Percentiles rank a stretch among this genome's conserved stretches.
These are phyloP conservation scores for Celastrina argiolus DNA, from an alignment of 2,888 invertebrate species.

Conservation along the genomic window DNA sequence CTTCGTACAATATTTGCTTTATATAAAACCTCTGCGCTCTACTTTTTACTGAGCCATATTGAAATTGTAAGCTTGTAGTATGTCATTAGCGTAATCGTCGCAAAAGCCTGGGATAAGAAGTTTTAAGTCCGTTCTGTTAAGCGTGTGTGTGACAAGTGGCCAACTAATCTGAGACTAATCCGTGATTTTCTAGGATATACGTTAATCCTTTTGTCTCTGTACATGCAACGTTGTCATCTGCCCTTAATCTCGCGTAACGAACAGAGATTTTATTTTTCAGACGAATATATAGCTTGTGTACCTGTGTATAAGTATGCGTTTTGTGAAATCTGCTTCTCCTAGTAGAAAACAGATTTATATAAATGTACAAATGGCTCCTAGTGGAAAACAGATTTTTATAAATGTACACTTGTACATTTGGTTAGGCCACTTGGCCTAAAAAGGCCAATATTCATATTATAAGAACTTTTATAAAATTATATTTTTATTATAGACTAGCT, in stretches of 20 bases:
- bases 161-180: not conserved
- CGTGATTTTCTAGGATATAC: not conserved
- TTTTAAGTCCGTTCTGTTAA: not conserved
- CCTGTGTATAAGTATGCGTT: too few species aligned
- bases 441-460: too few species aligned
- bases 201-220: not conserved
- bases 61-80: not conserved
- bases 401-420: too few species aligned
- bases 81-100: not conserved
- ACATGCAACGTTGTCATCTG: not conserved
- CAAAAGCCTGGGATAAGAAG: not conserved
- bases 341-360: too few species aligned
- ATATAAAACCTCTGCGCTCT: constrained; percentile 1
- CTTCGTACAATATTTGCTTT: constrained; percentile 19
- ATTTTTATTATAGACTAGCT: too few species aligned
- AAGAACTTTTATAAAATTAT: too few species aligned
- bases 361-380: too few species aligned
- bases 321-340: too few species aligned
- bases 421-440: too few species aligned
- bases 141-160: not conserved
- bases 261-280: not conserved
- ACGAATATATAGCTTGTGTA: too few species aligned
- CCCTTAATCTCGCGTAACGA: not conserved
- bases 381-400: too few species aligned
- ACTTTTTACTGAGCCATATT: not conserved